Base-by-base conservation (phyloP, 2,113 vertebrate species). In the Mormoops blainvillei region DNA sequence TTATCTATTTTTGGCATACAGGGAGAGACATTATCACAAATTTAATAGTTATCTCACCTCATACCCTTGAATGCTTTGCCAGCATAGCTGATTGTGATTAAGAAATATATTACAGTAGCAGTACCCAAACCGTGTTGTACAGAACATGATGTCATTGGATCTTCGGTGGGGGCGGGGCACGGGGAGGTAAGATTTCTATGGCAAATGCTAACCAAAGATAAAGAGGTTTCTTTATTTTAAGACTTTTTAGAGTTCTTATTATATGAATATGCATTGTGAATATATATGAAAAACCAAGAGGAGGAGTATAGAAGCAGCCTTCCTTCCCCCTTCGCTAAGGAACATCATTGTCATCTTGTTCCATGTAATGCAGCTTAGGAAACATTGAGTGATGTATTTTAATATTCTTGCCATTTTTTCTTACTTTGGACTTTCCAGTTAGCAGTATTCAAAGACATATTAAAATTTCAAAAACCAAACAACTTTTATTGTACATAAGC, bases 261-360 rank as follows among this genome's bases (percentile, higher is more conserved):
- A 4, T 41, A 6, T 87, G 48, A 88, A 19, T 73, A 80, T 91
- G 38, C 20, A 31, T 83, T 90, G 76, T 87, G 50, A 76, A 63
- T 74, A 94, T n/a, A n/a, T n/a, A n/a, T n/a, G n/a, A n/a, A n/a
- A n/a, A n/a, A 45, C 50, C 38, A 58, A 24, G 63, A 74, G 24
- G 52, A 65, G 6, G 18, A 13, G 85, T 87, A 81, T 4, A 50
- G 22, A 15, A 85, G 33, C 36, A 76, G 8, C 13, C 76, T 95
- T 87, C 24, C n/a, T 93, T 87, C 24, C 41, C 24, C 58, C 56
- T 74, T 82, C 5, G 82, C 18, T 77, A 70, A 94, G 71, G 67
- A 85, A 88, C 50, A 45, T 95, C 77, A 65, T 92, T 85, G 50
- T 88, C 89, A 78, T 78, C 20, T 92, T 91, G 58, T 81, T 88